Evolutionary conservation across 1,140 invertebrate genomes (phyloP), one percentile per base, ranked within the genome.

Genomic region (Globodera rostochiensis): DNA sequence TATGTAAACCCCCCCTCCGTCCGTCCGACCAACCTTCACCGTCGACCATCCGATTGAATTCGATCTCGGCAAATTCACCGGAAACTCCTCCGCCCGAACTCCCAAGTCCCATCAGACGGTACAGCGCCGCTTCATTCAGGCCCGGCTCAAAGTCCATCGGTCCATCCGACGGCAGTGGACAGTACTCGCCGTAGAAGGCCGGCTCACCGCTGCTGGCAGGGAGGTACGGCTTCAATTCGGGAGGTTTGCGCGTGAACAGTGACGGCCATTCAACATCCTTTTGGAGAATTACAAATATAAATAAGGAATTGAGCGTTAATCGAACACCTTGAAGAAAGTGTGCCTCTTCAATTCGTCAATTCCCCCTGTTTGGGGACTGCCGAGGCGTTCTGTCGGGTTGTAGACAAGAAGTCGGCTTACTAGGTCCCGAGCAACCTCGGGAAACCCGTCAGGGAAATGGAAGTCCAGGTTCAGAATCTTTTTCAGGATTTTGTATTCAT

Each of bases 401-500:
- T 80, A 91, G 90, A 93, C 94, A 81, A 99, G 90, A 77, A 99
- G 91, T 89, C 95, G 94, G 85, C 93, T 91, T 21, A 99, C 94
- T 76, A 99, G 92, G 91, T 97, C 94, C 90, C 93, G 94, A 6
- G 95, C 95, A 73, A 93, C 91, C 67, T 92, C 91, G 86, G 93
- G 93, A 90, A 99, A 98, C 36, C 94, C 95, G 88, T 95, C 94
- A 0, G 96, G 96, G 89, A 97, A 96, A 81, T 94, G 94, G 90
- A 97, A 98, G 9, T 96, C 94, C 84, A 97, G 92, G 88, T 94
- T 94, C 9, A 95, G 90, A 85, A 99, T 97, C 91, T 97, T 97
- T 90, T 97, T 94, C 90, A 98, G 98, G 74, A 98, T 98, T 82
- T 96, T 92, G 91, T 97, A 99, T 90, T 99, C 97, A 91, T 94